Evolutionary conservation across 35 echinoderm and acorn worm species (phyloP).

Genomic region (Lytechinus variegatus): DNA sequence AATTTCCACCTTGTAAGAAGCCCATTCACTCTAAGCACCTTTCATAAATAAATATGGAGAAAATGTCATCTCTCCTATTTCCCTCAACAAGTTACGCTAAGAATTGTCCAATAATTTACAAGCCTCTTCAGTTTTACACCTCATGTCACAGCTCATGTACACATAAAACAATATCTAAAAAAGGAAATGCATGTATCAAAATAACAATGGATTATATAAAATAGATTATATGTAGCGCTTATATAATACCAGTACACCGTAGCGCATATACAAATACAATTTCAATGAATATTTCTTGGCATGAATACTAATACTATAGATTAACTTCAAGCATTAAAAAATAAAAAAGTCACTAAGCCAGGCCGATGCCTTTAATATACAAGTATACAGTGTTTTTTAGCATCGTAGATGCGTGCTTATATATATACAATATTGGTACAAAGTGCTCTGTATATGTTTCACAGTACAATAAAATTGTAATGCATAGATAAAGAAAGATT

Average conservation of each 20-base stretch:
- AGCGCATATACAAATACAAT: not conserved
- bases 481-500: not conserved
- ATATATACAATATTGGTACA: not conserved
- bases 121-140: not conserved
- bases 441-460: not conserved
- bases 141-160: not conserved
- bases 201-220: not conserved
- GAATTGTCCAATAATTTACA: not conserved
- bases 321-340: not conserved
- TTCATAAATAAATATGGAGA: not conserved
- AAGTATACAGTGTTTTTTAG: not conserved
- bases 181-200: not conserved
- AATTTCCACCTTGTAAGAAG: not conserved
- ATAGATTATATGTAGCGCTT: not conserved
- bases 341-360: not conserved
- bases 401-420: not conserved
- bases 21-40: not conserved
- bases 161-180: not conserved
- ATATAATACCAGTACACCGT: not conserved
- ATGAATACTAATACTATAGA: not conserved
- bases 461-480: not conserved
- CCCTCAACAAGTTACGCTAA: not conserved
- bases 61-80: not conserved
- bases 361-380: not conserved
- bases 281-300: not conserved